Evolutionary conservation across 2,113 vertebrate species (phyloP), one percentile per base, ranked within the genome.

Genomic region (Rafetus swinhoei): DNA sequence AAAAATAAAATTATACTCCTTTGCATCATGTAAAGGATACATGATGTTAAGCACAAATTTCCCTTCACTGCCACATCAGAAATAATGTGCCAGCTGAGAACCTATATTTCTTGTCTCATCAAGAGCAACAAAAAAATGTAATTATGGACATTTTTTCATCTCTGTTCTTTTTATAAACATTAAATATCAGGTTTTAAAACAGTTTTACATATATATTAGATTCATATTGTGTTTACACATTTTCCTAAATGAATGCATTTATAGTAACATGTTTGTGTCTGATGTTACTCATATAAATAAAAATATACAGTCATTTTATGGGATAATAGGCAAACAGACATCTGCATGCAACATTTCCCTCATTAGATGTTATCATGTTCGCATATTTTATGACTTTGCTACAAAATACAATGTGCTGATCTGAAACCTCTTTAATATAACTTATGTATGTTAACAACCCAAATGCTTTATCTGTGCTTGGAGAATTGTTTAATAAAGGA

Each of bases 281-380:
- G 89, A 93, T 86, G 8, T 95, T 97, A 92, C 39, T 94, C 88
- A 92, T 90, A 97, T 90, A 97, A 97, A 98, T 97, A 97, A 97
- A 97, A 97, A 94, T 89, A 96, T 74, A 92, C 18, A 93, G 87
- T 95, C 89, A 97, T 97, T 98, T 98, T 96, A 95, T 89, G 52
- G 79, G 55, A 96, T 98, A 97, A 97, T 84, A 97, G 84, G 93
- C 91, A 97, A 97, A 94, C 80, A 97, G 89, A 97, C 89, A 97
- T 96, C 92, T 97, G 82, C 94, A 95, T 81, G 93, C 89, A 98
- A 96, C 82, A 91, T 97, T 98, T 97, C 92, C 86, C 94, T 96
- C 87, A 97, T 98, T 97, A 97, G 94, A 96, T 95, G 89, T 87
- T 93, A 93, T 93, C 94, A 95, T 86, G 74, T 92, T 98, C 96